These are phyloP conservation scores for Charina bottae DNA, from an alignment of 2,113 vertebrate species.

Conservation along the genomic window DNA sequence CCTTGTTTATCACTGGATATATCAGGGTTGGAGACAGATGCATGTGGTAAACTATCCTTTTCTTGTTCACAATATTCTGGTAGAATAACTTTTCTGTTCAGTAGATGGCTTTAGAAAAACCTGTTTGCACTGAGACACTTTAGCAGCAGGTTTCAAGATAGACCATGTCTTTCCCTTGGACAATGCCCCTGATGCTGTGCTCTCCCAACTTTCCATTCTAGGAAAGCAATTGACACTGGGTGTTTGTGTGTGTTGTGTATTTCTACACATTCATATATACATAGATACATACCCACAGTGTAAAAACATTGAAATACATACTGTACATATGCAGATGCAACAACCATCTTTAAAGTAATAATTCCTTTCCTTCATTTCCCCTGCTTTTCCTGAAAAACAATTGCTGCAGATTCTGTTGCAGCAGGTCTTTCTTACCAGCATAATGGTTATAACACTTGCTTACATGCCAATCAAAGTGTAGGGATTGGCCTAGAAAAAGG, in stretches of 20 bases:
- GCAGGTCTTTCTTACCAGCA: background rate
- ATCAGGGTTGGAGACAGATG: background rate
- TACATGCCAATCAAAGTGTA: background rate
- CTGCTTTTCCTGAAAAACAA: background rate
- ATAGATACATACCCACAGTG: no score
- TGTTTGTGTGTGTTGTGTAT: background rate
- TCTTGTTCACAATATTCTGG: background rate
- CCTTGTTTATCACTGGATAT: background rate
- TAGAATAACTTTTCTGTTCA: background rate
- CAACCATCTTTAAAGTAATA: background rate
- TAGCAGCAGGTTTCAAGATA: background rate
- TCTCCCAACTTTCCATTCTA: no score
- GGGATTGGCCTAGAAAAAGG: background rate
- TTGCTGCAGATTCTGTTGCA: background rate
- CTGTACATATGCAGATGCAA: background rate
- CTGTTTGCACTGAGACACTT: background rate
- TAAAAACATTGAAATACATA: background rate
- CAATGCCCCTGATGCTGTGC: background rate
- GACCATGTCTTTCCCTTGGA: background rate
- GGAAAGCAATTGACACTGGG: background rate
- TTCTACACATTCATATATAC: no score
- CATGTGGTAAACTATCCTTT: background rate
- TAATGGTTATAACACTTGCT: background rate
- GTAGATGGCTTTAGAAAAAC: background rate
- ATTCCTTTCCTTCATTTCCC: background rate